A percentile compares a stretch with the other conserved stretches of the same genome.
Conservation (phyloP, 2,113 vertebrate species). For the Oncorhynchus tshawytscha region DNA sequence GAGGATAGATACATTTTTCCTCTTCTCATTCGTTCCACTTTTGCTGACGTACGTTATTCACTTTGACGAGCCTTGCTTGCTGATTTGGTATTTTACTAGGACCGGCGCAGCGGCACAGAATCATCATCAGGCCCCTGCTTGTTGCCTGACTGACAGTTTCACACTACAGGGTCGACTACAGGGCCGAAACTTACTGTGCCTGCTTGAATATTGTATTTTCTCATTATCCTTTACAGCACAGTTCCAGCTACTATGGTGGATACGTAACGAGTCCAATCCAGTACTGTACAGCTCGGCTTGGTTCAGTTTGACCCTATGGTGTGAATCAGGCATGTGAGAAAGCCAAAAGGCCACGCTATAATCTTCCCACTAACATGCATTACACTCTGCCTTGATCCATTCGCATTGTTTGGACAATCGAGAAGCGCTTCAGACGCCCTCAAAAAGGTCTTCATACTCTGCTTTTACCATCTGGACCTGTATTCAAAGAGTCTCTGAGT, state of each 20-base stretch:
- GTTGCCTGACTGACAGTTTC: too few species aligned
- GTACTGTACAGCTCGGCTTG: too few species aligned
- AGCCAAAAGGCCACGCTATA: neutral
- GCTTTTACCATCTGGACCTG: constrained; percentile 25
- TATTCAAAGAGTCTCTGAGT: neutral
- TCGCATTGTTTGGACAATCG: constrained; percentile 24
- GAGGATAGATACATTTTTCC: neutral
- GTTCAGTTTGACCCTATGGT: too few species aligned
- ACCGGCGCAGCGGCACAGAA: too few species aligned
- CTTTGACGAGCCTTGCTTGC: constrained; percentile 23
- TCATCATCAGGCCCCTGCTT: too few species aligned
- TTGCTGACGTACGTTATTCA: constrained; percentile 8
- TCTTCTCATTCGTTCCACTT: constrained; percentile 6
- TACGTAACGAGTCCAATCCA: too few species aligned
- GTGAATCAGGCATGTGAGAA: neutral
- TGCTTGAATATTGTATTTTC: neutral
- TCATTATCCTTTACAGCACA: neutral
- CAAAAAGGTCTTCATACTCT: constrained; percentile 17
- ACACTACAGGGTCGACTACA: too few species aligned
- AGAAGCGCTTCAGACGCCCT: constrained; percentile 4
- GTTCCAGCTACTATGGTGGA: neutral
- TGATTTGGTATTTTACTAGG: constrained; percentile 21
- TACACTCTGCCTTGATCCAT: constrained; percentile 33
- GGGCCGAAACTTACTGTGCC: too few species aligned
- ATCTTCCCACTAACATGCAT: constrained; percentile 22